Evolutionary conservation across 2,113 vertebrate genomes (phyloP), one percentile per base, ranked within the genome.

Genomic region (Seriola quinqueradiata): DNA sequence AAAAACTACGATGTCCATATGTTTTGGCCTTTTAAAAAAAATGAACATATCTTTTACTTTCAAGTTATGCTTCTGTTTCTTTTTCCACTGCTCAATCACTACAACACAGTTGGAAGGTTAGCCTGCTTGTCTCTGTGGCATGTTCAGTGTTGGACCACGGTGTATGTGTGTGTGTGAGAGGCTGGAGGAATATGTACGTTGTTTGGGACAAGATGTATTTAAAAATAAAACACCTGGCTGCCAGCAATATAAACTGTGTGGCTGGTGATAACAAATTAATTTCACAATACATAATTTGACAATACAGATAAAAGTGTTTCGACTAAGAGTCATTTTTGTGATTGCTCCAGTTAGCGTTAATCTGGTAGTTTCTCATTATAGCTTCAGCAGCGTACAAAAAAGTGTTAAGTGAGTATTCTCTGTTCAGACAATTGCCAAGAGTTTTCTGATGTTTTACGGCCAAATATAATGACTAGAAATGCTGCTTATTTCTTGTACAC

Each of bases 171-270:
- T 67, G 50, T 23, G 60, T 32, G 58, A 25, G 40, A 50, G 52
- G 32, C n/a, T 70, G 23, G n/a, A 70, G 16, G 48, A 2, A 50
- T 57, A 42, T 74, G 11, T 48, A n/a, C 28, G 7, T 11, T 59
- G 16, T 67, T 46, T 28, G 28, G 46, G 8, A 67, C 54, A 36
- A 50, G 55, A 55, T 5, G 5, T 6, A 34, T 76, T 72, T 77
- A 63, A 21, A 50, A 50, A 72, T 48, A 61, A 82, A 71, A 32
- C 48, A 80, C 17, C 57, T 71, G 61, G 25, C 23, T 32, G 46
- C 23, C 40, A 19, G 28, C 21, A 17, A 34, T 50, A 50, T 8
- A 17, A 21, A 21, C 3, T 42, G 42, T 58, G 46, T 55, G 14
- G 46, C 7, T 38, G 12, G 4, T 25, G 64, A 65, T 70, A 23